Evolutionary conservation across 1,140 invertebrate genomes (phyloP), one percentile per base, ranked within the genome.

Genomic region (Pogonomyrmex barbatus): DNA sequence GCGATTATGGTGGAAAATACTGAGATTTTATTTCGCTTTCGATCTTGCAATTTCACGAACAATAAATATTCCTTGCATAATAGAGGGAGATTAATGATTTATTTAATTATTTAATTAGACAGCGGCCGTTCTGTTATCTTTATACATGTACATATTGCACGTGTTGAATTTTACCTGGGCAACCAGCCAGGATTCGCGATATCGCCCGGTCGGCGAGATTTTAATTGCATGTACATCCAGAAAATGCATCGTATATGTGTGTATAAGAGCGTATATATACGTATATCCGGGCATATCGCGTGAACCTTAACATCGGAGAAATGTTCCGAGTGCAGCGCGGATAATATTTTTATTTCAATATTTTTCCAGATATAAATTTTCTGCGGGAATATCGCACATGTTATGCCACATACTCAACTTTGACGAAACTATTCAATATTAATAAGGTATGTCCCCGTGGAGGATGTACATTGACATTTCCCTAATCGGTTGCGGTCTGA

Each of bases 151-250:
- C n/a, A 12, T 30, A 36, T 60, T 56, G 45, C 47, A 68, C 50
- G 4, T 54, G 77, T 17, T 42, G 4, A 36, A n/a, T 33, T 81
- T 2, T 68, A 14, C 39, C 39, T 42, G n/a, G n/a, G n/a, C n/a
- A 67, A 54, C 45, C 45, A n/a, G 6, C 67, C 24, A 24, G 12
- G 9, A 77, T 6, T 77, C 50, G 24, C 42, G 39, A 45, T 45
- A 56, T 70, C 30, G 5, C 6, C 3, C 45, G 1, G 33, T 17
- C n/a, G 12, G 54, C 36, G 63, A 60, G 70, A 39, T 83, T 83
- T 83, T 83, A 83, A 75, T 75, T 83, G 45, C 30, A 10, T 17
- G 30, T 30, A n/a, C n/a, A 75, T 50, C 50, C 33, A 3, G 9
- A 52, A 75, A 58, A 83, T n/a, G n/a, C 47, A 50, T 36, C 12